A percentile compares a stretch with the other conserved stretches of the same genome.
Conservation (phyloP, 2,888 invertebrate species). For the Drosophila rellima region DNA sequence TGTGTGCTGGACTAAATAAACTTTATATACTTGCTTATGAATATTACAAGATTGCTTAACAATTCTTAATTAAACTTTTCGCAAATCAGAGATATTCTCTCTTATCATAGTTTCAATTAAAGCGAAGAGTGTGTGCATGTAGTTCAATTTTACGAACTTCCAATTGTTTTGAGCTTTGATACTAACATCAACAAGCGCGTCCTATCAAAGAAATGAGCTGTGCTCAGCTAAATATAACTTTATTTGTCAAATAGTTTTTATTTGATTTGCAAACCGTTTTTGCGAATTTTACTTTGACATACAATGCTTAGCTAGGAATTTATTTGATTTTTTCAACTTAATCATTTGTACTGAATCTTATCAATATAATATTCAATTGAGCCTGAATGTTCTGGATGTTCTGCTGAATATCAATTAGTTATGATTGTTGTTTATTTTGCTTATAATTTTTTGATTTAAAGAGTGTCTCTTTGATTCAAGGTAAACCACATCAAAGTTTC, state of each 20-base stretch:
- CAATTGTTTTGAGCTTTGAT: neutral
- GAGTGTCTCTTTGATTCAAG: slow-evolving; percentile 6
- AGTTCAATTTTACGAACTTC: neutral
- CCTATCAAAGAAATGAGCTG: neutral
- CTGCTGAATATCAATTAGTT: too few species aligned
- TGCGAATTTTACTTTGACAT: neutral
- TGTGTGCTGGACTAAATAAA: slow-evolving; percentile 66
- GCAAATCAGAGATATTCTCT: neutral
- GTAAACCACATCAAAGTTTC: slow-evolving; percentile 1
- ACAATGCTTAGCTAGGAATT: too few species aligned
- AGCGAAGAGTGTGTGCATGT: neutral
- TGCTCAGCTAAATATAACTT: neutral
- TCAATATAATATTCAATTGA: too few species aligned
- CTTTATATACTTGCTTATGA: neutral
- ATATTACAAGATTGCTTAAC: slow-evolving; percentile 14
- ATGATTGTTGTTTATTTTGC: neutral
- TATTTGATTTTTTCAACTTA: too few species aligned
- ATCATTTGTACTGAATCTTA: too few species aligned
- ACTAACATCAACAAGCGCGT: neutral
- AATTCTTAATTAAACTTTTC: neutral
- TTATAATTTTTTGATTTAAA: slow-evolving; percentile 4
- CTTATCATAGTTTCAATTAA: neutral
- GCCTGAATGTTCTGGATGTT: too few species aligned
- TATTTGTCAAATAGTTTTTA: neutral
- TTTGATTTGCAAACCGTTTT: neutral